A percentile compares a stretch with the other conserved stretches of the same genome.
Conservation (phyloP, 2,797 vertebrate species). For the Mycteria americana region DNA sequence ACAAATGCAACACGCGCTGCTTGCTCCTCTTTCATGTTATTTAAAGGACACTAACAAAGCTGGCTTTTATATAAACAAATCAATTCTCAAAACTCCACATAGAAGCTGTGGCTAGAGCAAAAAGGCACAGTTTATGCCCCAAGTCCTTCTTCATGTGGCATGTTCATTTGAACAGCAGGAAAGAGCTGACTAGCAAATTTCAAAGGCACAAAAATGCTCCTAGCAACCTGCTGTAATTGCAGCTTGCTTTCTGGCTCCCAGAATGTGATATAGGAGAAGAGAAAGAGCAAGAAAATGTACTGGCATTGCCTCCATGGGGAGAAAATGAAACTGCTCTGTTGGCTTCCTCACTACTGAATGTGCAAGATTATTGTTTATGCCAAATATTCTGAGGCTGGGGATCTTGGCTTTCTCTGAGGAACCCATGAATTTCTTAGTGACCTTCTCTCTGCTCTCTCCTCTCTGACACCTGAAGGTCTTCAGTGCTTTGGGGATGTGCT, state of each 20-base stretch:
- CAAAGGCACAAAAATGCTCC: background rate
- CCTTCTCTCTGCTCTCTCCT: background rate
- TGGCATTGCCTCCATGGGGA: background rate
- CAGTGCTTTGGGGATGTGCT: background rate
- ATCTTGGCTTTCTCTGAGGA: background rate
- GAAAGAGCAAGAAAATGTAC: background rate
- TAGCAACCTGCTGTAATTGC: background rate
- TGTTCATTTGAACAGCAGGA: background rate
- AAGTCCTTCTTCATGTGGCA: background rate
- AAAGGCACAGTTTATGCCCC: background rate
- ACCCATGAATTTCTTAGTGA: background rate
- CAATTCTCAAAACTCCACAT: background rate
- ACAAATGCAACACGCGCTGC: background rate
- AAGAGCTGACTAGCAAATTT: background rate
- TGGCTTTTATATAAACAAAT: slow-evolving; percentile 28
- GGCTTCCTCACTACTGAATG: background rate
- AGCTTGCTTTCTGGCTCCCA: background rate
- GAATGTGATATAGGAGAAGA: background rate
- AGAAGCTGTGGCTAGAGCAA: background rate
- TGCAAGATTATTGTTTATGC: background rate
- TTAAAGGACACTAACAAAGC: slow-evolving; percentile 40
- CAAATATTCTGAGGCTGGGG: background rate
- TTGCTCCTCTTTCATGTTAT: slow-evolving; percentile 33
- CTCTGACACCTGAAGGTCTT: background rate
- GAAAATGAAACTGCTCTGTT: background rate